Percentiles rank a stretch among this genome's conserved stretches.
Evolutionary conservation across 2,113 vertebrate genomes (phyloP).

Genomic region (Rhineura floridana): DNA sequence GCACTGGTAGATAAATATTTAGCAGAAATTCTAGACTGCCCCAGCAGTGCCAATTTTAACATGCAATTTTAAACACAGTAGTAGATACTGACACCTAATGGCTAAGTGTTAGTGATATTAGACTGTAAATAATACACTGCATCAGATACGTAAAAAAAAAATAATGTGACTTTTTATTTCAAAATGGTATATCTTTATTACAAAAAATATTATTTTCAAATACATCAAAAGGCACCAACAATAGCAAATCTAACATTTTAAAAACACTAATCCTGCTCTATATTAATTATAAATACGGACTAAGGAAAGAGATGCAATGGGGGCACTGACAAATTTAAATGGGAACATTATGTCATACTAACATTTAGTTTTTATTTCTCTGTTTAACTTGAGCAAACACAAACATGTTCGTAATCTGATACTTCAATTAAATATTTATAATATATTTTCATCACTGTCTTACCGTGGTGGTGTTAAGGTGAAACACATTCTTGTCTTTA

Average conservation of each 20-base stretch:
- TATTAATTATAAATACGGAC: background rate
- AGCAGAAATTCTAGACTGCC: rapidly evolving
- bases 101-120: background rate
- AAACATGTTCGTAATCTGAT: conserved; percentile 71
- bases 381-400: conserved; percentile 56
- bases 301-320: background rate
- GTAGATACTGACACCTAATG: conserved; percentile 22
- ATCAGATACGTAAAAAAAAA: background rate
- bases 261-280: background rate
- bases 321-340: background rate
- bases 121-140: rapidly evolving
- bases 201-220: background rate
- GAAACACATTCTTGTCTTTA: background rate
- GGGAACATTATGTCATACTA: conserved; percentile 7
- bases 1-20: background rate
- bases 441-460: conserved; percentile 69
- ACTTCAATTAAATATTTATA: conserved; percentile 75
- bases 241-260: background rate
- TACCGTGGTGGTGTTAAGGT: conserved; percentile 33
- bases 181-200: conserved; percentile 28
- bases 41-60: rapidly evolving
- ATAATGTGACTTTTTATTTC: background rate
- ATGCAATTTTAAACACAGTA: background rate
- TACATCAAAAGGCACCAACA: background rate
- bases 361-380: conserved; percentile 33